phyloP scores from a whole-genome alignment of 2,113 vertebrate species.

The Abramis brama region DNA sequence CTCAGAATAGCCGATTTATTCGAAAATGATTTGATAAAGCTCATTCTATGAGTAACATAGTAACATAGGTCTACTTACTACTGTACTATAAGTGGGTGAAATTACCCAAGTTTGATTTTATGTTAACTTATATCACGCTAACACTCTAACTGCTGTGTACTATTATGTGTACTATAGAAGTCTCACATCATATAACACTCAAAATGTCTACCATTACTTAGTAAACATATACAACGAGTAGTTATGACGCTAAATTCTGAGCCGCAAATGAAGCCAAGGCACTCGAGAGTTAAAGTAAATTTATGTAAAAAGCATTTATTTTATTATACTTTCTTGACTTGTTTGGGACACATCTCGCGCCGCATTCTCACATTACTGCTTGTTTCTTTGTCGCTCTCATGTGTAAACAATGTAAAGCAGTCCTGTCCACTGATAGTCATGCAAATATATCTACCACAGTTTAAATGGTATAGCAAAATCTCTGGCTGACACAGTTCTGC shows the following conservation, averaged over 20 bases:
- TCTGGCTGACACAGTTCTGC: not conserved
- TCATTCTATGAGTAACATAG: not conserved
- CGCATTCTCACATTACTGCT: not conserved
- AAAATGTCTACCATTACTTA: not conserved
- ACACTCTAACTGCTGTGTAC: not conserved
- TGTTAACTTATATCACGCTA: not conserved
- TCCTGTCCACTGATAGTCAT: not conserved
- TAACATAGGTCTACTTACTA: not conserved
- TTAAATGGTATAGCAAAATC: not conserved
- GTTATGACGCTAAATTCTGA: not conserved
- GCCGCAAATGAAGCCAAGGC: not conserved
- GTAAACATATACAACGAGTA: not conserved
- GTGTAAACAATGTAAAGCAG: constrained; percentile 25
- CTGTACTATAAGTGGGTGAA: not conserved
- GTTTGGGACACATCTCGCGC: not conserved
- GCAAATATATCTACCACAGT: not conserved
- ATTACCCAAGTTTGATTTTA: not conserved
- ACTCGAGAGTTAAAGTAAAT: too few species aligned
- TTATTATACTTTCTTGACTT: not conserved
- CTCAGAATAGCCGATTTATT: constrained; percentile 50
- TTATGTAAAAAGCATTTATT: not conserved
- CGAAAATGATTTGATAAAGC: constrained; percentile 36
- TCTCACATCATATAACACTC: not conserved
- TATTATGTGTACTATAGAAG: not conserved
- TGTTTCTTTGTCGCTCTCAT: not conserved